These are phyloP conservation scores for Elephantulus edwardii DNA, from an alignment of 2,113 vertebrate genomes.

Conservation along the genomic window DNA sequence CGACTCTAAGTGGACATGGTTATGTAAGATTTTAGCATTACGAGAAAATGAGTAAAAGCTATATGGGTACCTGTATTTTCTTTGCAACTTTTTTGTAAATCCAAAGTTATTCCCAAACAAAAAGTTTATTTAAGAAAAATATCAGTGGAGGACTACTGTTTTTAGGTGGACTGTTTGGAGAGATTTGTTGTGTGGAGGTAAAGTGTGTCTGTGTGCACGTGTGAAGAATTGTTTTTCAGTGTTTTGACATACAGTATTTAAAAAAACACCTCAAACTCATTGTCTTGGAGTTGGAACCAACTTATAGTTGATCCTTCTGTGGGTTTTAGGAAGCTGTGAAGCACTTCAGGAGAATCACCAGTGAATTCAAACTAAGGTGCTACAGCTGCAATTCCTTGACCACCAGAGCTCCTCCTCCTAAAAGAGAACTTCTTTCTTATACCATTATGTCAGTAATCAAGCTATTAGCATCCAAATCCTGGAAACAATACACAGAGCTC, in stretches of 20 bases:
- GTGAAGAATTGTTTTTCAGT: conserved; percentile 38
- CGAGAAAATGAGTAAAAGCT: conserved; percentile 12
- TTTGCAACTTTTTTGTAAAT: conserved; percentile 36
- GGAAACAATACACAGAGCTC: conserved; percentile 55
- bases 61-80: background rate
- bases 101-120: conserved; percentile 36
- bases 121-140: conserved; percentile 32
- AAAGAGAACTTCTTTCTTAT: conserved; percentile 52
- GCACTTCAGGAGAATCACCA: no score
- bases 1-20: background rate
- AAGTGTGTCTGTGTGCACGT: background rate
- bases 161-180: conserved; percentile 19
- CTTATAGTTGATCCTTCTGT: no score
- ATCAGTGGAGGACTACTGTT: background rate
- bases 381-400: no score
- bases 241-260: conserved; percentile 48
- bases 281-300: no score
- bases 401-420: no score
- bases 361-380: no score
- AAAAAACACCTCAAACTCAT: no score
- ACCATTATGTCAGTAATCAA: conserved; percentile 49
- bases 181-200: background rate
- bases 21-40: conserved; percentile 21
- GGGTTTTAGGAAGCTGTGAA: no score
- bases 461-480: conserved; percentile 52